phyloP scores from a whole-genome alignment of 2,888 invertebrate genomes.

The Platypus cylindrus region DNA sequence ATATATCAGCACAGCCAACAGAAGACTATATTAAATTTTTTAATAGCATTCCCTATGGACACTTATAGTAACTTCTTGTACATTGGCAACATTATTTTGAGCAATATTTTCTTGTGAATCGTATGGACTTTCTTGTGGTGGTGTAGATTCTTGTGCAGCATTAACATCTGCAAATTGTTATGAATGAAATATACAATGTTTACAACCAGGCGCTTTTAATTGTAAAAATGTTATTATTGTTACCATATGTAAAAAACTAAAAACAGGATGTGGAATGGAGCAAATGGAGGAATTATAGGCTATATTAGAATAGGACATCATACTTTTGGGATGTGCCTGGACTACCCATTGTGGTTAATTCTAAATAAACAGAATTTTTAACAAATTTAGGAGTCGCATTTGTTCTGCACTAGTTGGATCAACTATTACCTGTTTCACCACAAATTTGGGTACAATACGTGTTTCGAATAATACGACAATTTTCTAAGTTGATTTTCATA shows the following conservation, averaged over 20 bases:
- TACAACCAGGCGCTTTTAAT: not conserved
- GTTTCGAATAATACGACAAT: slow-evolving; percentile 35
- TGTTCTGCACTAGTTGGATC: too few relatives aligned
- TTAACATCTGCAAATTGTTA: slow-evolving; percentile 6
- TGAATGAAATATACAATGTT: not conserved
- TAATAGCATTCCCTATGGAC: slow-evolving; percentile 17
- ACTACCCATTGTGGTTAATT: slow-evolving; percentile 15
- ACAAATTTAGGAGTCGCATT: too few relatives aligned
- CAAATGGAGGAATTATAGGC: slow-evolving; percentile 1
- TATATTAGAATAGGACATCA: slow-evolving; percentile 15
- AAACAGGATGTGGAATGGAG: not conserved
- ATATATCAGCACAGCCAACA: not conserved
- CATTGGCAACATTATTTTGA: not conserved
- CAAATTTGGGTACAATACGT: slow-evolving; percentile 35
- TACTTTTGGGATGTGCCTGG: slow-evolving; percentile 19
- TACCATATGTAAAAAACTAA: not conserved
- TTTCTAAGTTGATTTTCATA: slow-evolving; percentile 40
- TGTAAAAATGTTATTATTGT: not conserved
- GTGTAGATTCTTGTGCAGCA: slow-evolving; percentile 10
- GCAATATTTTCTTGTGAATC: slow-evolving; percentile 8
- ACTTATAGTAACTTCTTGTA: slow-evolving; percentile 11
- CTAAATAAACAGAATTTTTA: slow-evolving; percentile 11
- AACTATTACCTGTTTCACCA: slow-evolving; percentile 38
- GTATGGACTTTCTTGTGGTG: slow-evolving; percentile 10
- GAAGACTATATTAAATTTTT: slow-evolving; percentile 1